Percentiles rank a stretch among this genome's conserved stretches.
These are phyloP conservation scores for Odontomyia ornata DNA, from an alignment of 2,888 invertebrate species.

Conservation along the genomic window DNA sequence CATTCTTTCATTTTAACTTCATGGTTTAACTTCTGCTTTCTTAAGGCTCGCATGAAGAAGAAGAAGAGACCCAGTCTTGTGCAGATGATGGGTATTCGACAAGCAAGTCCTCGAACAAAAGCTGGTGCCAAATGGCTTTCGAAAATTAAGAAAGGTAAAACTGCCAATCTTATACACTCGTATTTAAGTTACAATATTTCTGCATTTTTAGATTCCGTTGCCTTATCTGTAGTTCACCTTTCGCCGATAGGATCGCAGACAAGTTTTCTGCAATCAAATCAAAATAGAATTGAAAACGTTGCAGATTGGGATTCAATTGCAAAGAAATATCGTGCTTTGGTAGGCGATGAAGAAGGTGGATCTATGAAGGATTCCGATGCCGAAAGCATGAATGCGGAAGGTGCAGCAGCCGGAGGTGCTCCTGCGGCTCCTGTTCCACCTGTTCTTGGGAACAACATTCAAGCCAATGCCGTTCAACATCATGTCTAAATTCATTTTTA, in stretches of 20 bases:
- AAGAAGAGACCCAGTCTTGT: constrained; percentile 85
- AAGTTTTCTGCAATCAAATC: constrained; percentile 77
- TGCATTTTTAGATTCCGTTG: constrained; percentile 71
- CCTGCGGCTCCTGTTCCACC: constrained; percentile 56
- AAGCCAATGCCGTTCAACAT: constrained; percentile 53
- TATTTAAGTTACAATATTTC: too few species aligned
- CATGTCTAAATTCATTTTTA: constrained; percentile 51
- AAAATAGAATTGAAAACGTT: constrained; percentile 85
- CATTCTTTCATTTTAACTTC: constrained; percentile 47
- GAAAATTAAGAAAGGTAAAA: constrained; percentile 86
- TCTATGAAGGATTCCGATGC: constrained; percentile 63
- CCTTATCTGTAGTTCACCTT: constrained; percentile 80
- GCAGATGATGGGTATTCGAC: constrained; percentile 81
- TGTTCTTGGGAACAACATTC: constrained; percentile 61
- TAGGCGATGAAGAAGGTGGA: constrained; percentile 70
- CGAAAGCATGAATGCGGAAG: constrained; percentile 53
- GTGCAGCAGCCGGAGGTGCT: constrained; percentile 51
- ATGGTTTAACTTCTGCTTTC: neutral
- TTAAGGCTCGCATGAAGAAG: constrained; percentile 71
- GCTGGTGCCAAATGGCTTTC: constrained; percentile 90
- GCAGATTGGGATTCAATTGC: constrained; percentile 92
- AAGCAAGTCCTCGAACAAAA: constrained; percentile 83
- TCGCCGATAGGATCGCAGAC: constrained; percentile 86
- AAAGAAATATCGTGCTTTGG: constrained; percentile 83
- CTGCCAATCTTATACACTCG: too few species aligned